Base-by-base conservation (phyloP, 2,113 vertebrate genomes). In the Neoarius graeffei region DNA sequence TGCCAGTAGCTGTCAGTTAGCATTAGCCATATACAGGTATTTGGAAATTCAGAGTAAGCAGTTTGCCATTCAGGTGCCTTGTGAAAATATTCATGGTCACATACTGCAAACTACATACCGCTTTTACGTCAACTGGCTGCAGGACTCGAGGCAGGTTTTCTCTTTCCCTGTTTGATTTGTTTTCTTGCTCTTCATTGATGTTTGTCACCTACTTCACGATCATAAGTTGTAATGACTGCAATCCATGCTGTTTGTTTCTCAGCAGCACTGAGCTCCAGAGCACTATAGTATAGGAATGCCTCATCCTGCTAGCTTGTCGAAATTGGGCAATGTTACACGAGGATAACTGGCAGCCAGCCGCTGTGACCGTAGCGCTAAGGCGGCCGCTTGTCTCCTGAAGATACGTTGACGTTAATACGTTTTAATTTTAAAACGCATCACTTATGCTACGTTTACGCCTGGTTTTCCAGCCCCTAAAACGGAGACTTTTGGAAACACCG, bases 131-230 rank as follows among this genome's bases (percentile, higher is more conserved):
- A 52, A 50, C 42, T 48, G 2, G 6, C 8, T 15, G 23, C 23
- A 79, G 35, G 7, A 74, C 7, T 71, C 23, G 0, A 76, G 48
- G 20, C 17, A 23, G 8, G 8, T 74, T 48, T 71, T 48, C 48
- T 9, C 8, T 74, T 42, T 42, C 50, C 13, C 19, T 73, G 7
- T 1, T 62, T 69, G 42, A 42, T 69, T 35, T 14, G 27, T 15
- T 30, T 60, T 81, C 15, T 74, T 74, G 54, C 30, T 85, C 20
- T 85, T 76, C 35, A n/a, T 23, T 86, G 73, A 11, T 27, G 14
- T 11, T 30, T 13, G 35, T 19, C 48, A 19, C 71, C 69, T 35
- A n/a, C 50, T n/a, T 50, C 9, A 56, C 25, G 60, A 30, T 54
- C 59, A 20, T 23, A 15, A 50, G 48, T 54, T n/a, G 10, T 25